Conservation (phyloP, 1,140 invertebrate genomes). For the Drosophila bipectinata region DNA sequence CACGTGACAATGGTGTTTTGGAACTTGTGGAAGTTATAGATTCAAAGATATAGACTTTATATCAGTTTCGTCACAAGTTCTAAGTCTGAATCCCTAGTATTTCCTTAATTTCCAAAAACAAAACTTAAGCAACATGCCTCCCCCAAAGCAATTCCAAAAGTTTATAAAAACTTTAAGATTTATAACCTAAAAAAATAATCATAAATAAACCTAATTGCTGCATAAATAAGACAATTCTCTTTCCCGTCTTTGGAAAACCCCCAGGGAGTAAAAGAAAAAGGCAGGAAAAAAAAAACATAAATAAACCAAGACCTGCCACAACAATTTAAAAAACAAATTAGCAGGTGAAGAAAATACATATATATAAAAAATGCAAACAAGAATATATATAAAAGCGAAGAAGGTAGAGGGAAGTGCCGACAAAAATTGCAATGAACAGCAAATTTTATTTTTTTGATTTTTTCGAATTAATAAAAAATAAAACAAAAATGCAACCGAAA, state of each 20-base stretch:
- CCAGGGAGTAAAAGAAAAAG: slow-evolving; percentile 11
- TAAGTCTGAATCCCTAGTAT: no score
- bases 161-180: slow-evolving; percentile 42
- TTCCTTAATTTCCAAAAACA: no score
- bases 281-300: slow-evolving; percentile 13
- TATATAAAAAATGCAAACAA: slow-evolving; percentile 37
- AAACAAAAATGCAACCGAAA: slow-evolving; percentile 28
- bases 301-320: slow-evolving; percentile 66
- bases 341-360: slow-evolving; percentile 27
- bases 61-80: no score
- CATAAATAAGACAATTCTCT: slow-evolving; percentile 47
- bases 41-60: no score
- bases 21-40: no score
- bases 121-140: no score
- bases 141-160: slow-evolving; percentile 21
- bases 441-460: slow-evolving; percentile 10
- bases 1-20: not conserved
- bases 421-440: slow-evolving; percentile 22
- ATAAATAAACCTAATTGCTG: slow-evolving; percentile 61
- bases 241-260: not conserved
- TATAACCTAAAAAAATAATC: slow-evolving; percentile 42
- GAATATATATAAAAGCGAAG: slow-evolving; percentile 19
- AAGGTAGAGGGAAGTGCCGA: slow-evolving; percentile 19
- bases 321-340: slow-evolving; percentile 50
- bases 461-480: slow-evolving; percentile 41